Conservation (phyloP, 2,888 invertebrate species). For the Lycocerus yunnanus region DNA sequence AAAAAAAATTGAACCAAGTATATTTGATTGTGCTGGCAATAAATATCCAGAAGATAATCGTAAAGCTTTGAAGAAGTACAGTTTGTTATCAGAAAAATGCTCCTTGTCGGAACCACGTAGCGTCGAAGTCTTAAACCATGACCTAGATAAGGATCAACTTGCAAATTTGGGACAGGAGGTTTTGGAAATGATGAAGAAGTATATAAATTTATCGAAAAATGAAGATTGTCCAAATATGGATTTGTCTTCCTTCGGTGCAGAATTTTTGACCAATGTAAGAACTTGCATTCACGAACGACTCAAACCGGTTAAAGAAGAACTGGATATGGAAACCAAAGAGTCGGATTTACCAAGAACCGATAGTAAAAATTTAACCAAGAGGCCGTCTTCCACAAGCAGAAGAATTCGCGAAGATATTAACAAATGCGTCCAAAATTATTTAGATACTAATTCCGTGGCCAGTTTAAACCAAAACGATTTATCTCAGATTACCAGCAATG, state of each 20-base stretch:
- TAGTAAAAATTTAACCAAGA: neutral
- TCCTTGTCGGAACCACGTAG: neutral
- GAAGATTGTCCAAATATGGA: neutral
- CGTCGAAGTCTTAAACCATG: neutral
- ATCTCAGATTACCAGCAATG: neutral
- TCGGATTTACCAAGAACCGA: neutral
- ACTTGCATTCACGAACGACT: neutral
- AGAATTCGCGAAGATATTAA: neutral
- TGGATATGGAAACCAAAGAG: neutral
- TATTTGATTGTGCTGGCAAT: too few relatives aligned
- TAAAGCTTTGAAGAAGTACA: neutral
- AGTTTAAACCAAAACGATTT: neutral
- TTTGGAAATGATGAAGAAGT: neutral
- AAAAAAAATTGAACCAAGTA: neutral
- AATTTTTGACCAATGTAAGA: neutral
- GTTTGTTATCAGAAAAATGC: neutral
- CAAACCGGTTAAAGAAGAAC: neutral
- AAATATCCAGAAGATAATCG: neutral
- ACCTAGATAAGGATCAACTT: neutral
- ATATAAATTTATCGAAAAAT: neutral
- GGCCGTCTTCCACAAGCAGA: neutral
- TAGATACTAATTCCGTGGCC: neutral
- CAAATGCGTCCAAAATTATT: neutral
- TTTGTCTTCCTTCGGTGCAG: neutral
- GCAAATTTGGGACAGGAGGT: slow-evolving; percentile 5